A percentile compares a stretch with the other conserved stretches of the same genome.
phyloP scores from a whole-genome alignment of 1,140 invertebrate species.

The Drosophila kurseongensis region DNA sequence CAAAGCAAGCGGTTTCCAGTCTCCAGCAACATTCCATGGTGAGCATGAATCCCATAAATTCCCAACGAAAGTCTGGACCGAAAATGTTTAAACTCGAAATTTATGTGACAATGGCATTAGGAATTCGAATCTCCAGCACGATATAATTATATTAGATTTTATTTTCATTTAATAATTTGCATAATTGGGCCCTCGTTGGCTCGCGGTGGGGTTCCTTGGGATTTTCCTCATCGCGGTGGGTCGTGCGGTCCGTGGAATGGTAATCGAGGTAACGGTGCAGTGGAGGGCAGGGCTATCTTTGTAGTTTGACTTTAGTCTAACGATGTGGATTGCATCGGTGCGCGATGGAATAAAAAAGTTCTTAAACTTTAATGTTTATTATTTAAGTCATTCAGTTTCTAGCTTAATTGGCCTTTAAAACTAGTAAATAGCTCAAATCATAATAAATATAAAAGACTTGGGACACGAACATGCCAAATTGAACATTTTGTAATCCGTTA shows the following conservation, averaged over 20 bases:
- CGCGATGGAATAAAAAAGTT: not conserved
- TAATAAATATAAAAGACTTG: too few species aligned
- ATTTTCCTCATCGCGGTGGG: slow-evolving; percentile 23
- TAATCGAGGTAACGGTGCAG: slow-evolving; percentile 19
- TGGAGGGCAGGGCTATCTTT: slow-evolving; percentile 10
- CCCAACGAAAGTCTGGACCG: slow-evolving; percentile 53
- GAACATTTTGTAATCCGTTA: too few species aligned
- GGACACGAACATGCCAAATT: too few species aligned
- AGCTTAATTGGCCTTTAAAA: too few species aligned
- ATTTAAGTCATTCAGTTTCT: too few species aligned
- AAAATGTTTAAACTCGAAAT: slow-evolving; percentile 77
- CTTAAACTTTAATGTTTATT: not conserved
- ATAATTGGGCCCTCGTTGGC: slow-evolving; percentile 45
- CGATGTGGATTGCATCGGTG: not conserved
- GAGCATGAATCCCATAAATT: slow-evolving; percentile 55
- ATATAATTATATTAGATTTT: slow-evolving; percentile 64
- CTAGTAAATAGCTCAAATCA: too few species aligned
- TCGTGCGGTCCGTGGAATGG: slow-evolving; percentile 27
- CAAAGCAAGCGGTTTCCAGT: slow-evolving; percentile 38
- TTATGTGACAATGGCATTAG: slow-evolving; percentile 68
- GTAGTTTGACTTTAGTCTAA: not conserved
- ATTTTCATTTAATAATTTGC: slow-evolving; percentile 62
- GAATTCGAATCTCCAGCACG: slow-evolving; percentile 58
- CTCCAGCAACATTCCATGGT: slow-evolving; percentile 45
- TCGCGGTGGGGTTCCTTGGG: slow-evolving; percentile 20